Evolutionary conservation across 2,113 vertebrate species (phyloP), one percentile per base, ranked within the genome.

Genomic region (Tetraodon nigroviridis): DNA sequence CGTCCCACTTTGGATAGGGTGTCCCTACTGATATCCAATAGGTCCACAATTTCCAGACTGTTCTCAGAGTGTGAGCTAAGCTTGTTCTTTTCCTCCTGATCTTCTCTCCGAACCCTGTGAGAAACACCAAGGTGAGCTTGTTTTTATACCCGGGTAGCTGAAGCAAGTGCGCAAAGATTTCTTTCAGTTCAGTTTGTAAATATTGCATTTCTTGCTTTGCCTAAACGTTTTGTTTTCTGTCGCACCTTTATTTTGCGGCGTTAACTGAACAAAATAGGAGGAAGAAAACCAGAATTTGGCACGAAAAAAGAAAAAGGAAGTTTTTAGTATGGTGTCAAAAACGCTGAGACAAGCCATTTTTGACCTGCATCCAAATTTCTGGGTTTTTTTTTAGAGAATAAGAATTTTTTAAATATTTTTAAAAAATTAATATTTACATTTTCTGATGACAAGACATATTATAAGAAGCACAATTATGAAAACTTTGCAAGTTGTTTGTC

Each of bases 1-100:
- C 75, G 74, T 82, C 84, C 79, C 76, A 70, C 79, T 78, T 69
- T 51, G 73, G 79, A 81, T 60, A 69, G 73, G 77, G 82, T 49
- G 71, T 81, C 76, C 77, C 72, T 68, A 76, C 71, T 78, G 76
- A 82, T 79, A 76, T 76, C 64, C 58, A 82, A 73, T 69, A 65
- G 76, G 75, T 78, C 81, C 78, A 69, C 66, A 53, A 71, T 81
- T 75, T 80, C 68, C 78, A 69, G 73, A 66, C 59, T 63, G 46
- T 63, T 81, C 82, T 73, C 82, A 74, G 16, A 71, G 75, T 79
- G 67, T 65, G 73, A 69, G 17, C 76, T 22, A 22, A 57, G 58
- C 51, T 58, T 51, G 50, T 61, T 74, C 61, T 44, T 70, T 52
- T 58, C 42, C n/a, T 63, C 21, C 27, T 50, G 12, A 37, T 37